Conservation (phyloP, 2,113 vertebrate genomes). For the Lepus americanus region DNA sequence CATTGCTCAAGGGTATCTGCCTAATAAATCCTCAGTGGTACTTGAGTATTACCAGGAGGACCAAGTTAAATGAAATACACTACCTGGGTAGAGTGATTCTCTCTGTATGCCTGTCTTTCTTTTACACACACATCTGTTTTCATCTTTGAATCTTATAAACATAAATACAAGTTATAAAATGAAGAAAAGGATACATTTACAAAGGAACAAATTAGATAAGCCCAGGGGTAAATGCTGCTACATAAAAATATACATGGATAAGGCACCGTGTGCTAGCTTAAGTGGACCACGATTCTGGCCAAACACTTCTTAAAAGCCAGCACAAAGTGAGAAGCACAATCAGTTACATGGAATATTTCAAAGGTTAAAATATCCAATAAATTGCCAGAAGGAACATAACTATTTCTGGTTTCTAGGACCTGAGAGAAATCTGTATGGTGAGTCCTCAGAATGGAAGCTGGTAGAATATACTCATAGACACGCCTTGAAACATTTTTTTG, state of each 20-base stretch:
- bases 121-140: background rate
- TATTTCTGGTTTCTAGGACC: conserved; percentile 35
- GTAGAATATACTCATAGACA: background rate
- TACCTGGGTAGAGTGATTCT: background rate
- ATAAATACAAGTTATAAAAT: conserved; percentile 33
- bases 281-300: background rate
- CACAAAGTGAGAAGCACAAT: conserved; percentile 29
- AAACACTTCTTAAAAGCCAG: conserved; percentile 3
- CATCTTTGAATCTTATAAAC: conserved; percentile 36
- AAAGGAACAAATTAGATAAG: conserved; percentile 30
- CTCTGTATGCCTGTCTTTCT: background rate
- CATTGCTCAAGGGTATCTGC: conserved; percentile 32
- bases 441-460: conserved; percentile 42
- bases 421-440: conserved; percentile 41
- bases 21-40: conserved; percentile 5
- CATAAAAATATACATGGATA: background rate
- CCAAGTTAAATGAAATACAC: conserved; percentile 23
- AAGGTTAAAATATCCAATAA: conserved; percentile 4
- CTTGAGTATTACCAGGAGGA: conserved; percentile 6
- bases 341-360: background rate
- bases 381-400: conserved; percentile 20
- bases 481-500: too few species aligned
- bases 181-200: conserved; percentile 40
- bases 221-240: background rate
- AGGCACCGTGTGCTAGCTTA: background rate